Base-by-base conservation (phyloP, 2,113 vertebrate species). In the Carollia perspicillata region DNA sequence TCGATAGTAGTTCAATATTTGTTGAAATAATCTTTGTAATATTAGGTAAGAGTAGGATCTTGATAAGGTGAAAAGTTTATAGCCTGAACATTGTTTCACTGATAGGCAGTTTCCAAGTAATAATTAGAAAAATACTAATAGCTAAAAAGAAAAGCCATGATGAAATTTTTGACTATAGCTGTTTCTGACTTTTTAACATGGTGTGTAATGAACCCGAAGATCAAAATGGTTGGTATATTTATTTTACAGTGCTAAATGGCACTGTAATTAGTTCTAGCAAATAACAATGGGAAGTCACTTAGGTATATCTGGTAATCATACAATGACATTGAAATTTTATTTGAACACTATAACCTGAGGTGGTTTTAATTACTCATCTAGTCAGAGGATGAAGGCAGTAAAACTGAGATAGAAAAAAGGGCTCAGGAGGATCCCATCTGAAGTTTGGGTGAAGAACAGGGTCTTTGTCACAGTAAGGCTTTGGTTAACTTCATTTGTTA, bases 11-110 rank as follows among this genome's bases (percentile, higher is more conserved):
- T 93, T 90, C 77, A 77, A 49, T 90, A 83, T 23, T 90, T 83
- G 30, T 81, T 81, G 79, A 92, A 79, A 72, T 92, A 20, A 72
- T 90, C 14, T 74, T 94, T 86, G 87, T n/a, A 80, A 17, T 81
- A 14, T 51, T 77, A n/a, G 63, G 2, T 83, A 47, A 80, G 37
- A 47, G 17, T 44, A 60, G 12, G 37, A 84, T 68, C 72, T 85
- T 66, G 30, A 66, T 10, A 75, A 80, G 68, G 55, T 60, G n/a
- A n/a, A 58, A 63, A 37, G 51, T 81, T 80, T 68, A n/a, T 5
- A 71, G 28, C 44, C 12, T 68, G 47, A 58, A 55, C 9, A n/a
- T 68, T 85, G 17, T 87, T 92, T 86, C 3, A 86, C 12, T 42
- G n/a, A 60, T 68, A 68, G 40, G 33, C 68, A 81, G 0, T 95